Evolutionary conservation across 2,888 invertebrate species (phyloP), one percentile per base, ranked within the genome.

Genomic region (Nasonovia ribisnigri): DNA sequence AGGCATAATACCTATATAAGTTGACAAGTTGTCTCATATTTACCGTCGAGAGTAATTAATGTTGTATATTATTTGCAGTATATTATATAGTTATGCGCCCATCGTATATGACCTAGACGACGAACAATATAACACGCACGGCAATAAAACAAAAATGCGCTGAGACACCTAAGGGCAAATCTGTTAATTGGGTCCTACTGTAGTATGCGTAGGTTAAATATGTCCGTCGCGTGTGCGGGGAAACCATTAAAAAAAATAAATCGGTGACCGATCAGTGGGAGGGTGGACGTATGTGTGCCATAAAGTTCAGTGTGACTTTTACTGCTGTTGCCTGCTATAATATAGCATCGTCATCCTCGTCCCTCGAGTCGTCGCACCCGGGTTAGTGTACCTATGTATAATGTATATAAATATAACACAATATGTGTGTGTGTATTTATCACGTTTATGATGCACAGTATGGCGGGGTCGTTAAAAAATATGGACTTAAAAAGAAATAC

Each of bases 61-160:
- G 8, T 24, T 16, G 36, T 67, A 67, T 29, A 67, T 6, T 46
- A 46, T 46, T 46, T 11, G 46, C n/a, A n/a, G n/a, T 46, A 46
- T 46, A 46, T 8, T 77, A 77, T 54, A 54, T 67, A n/a, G 16
- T 77, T 36, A 20, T 77, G 36, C 36, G 20, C 77, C 36, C 36
- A 6, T 36, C 36, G 77, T 13, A 36, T 36, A 36, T 36, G 36
- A 77, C 36, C 77, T 36, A 16, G 29, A 86, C 88, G 88, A 24
- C n/a, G 51, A 48, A 43, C 46, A 46, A 48, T 46, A 29, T 20
- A 20, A 77, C 77, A 77, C 77, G 48, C 51, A 48, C n/a, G 36
- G 88, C 88, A 51, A 88, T 88, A 88, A 88, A 86, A 88, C 77
- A 77, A 77, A 77, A 77, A 77, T 20, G 20, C 20, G 51, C 51